Base-by-base conservation (phyloP, 2,797 vertebrate genomes). In the Setipinna tenuifilis region DNA sequence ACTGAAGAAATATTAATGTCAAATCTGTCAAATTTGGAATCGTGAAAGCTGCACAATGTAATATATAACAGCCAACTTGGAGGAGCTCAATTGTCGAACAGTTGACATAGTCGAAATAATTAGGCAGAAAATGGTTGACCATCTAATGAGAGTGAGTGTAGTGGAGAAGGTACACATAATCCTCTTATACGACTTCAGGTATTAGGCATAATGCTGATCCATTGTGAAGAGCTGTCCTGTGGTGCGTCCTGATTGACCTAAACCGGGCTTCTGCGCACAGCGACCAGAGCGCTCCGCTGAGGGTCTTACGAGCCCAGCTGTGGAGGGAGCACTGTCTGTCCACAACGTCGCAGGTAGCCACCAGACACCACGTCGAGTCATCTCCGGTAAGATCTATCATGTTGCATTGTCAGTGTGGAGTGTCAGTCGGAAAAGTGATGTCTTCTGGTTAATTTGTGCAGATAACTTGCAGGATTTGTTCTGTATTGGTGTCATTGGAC, bases 151-250 rank as follows among this genome's bases (percentile, higher is more conserved):
- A 95, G 94, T 94, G 93, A 95, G 94, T 94, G 86, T 87, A 83
- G 35, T 41, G 57, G 90, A 92, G 92, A 93, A 92, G 92, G 91
- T 91, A 88, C 85, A 91, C 82, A 84, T 98, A 98, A 99, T 97
- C 98, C 95, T 95, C 97, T 98, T 98, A 98, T 91, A 91, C 92
- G 93, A 89, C 95, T 94, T 94, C 88, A 90, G 95, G 96, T 96
- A 96, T 97, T 98, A 97, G 93, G 94, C 95, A 96, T 98, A 97
- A 97, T 95, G 93, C 90, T 95, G 94, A 96, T 95, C 94, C 94
- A 94, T 95, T 95, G 96, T 96, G 94, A 94, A 95, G 95, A 91
- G 89, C 90, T 94, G 95, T 92, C 94, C 92, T 92, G 91, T 87
- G 86, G 91, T 88, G 91, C 93, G 97, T 94, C 97, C 97, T 89